Conservation (phyloP, 2,113 vertebrate species). For the Anser cygnoides region DNA sequence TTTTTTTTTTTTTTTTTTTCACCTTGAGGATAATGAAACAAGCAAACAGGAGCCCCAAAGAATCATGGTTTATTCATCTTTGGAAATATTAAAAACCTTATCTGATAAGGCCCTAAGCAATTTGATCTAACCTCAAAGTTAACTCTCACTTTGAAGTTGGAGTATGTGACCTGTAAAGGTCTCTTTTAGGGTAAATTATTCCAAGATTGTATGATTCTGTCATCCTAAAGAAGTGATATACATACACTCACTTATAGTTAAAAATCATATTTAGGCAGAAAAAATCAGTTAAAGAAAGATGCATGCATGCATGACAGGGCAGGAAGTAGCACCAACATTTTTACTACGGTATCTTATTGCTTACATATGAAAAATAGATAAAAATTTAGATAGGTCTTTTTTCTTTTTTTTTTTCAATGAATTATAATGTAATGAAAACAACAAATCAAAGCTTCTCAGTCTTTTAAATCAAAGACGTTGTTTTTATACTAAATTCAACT, state of each 20-base stretch:
- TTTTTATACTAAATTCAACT: neutral
- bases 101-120: fast-evolving
- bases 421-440: neutral
- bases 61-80: neutral
- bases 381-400: fast-evolving
- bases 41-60: neutral
- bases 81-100: neutral
- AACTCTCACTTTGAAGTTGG: neutral
- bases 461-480: fast-evolving
- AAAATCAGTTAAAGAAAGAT: neutral
- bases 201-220: neutral
- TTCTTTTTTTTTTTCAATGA: neutral
- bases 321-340: neutral
- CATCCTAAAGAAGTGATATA: neutral
- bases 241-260: neutral
- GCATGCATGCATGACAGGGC: neutral
- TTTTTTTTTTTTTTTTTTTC: neutral
- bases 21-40: neutral
- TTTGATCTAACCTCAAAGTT: neutral
- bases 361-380: neutral
- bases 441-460: neutral
- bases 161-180: neutral
- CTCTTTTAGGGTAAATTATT: neutral
- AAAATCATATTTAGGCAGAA: neutral
- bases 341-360: neutral